Evolutionary conservation across 2,888 invertebrate genomes (phyloP), one percentile per base, ranked within the genome.

Genomic region (Clanis bilineata): DNA sequence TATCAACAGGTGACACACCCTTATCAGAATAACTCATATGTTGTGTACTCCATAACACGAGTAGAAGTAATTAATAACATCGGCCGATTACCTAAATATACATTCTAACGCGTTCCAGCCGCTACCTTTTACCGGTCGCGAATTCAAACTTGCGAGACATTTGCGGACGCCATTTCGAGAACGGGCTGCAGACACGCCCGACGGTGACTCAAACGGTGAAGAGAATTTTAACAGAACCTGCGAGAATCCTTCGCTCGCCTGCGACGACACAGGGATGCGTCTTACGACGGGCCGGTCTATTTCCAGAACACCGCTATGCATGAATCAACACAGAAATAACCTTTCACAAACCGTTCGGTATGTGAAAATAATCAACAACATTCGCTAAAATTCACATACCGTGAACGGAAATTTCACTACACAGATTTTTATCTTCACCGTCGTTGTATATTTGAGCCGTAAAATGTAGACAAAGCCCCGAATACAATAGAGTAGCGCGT

Each of bases 301-400:
- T 92, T 92, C 88, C 89, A 90, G 92, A 88, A 84, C 88, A 81
- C 82, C 85, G 87, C 91, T 84, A 86, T 85, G 90, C 89, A 90
- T 90, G 89, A 91, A 91, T 91, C 91, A 90, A 91, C 91, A 90
- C 91, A 86, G 80, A 92, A 92, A 92, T 92, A 91, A 91, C 90
- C 90, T 90, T 91, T 90, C 90, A 90, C 86, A 82, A 85, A 84
- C 79, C 76, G 74, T 82, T 83, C 70, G 84, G 83, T 85, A 88
- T 85, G 86, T 85, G 78, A 82, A 84, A 85, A 81, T 82, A 79
- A 82, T 78, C 77, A 79, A 80, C 79, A 85, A 85, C 79, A 82
- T 82, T 82, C 69, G 78, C 74, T 74, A 79, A 77, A 77, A 83
- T 76, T 74, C 90, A 91, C 91, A 73, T 91, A 91, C 91, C 92